Evolutionary conservation across 2,113 vertebrate genomes (phyloP).

Genomic region (Poecilia latipinna): DNA sequence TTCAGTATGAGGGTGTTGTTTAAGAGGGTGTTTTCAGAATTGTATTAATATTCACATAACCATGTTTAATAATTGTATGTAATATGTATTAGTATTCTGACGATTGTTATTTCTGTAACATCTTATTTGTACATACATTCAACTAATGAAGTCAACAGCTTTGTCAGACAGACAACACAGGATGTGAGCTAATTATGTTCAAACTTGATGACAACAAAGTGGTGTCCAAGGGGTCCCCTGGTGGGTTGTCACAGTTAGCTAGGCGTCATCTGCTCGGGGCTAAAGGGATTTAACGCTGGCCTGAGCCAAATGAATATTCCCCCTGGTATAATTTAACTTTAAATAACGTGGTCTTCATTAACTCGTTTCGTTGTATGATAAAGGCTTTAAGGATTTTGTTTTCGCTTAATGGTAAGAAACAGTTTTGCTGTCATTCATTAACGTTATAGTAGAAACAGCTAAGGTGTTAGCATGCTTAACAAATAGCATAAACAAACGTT

Average conservation of each 20-base stretch:
- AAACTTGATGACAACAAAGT: conserved; percentile 4
- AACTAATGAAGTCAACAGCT: background rate
- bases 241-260: conserved; percentile 15
- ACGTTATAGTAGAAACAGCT: background rate
- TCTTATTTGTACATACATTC: background rate
- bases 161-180: background rate
- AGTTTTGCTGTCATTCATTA: background rate
- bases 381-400: conserved; percentile 11
- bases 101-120: background rate
- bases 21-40: background rate
- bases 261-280: conserved; percentile 16
- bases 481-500: background rate
- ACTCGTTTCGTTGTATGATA: background rate
- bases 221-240: conserved; percentile 6
- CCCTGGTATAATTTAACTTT: background rate
- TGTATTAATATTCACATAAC: background rate
- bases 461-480: conserved; percentile 20
- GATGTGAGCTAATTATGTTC: background rate
- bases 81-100: no score
- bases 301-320: background rate
- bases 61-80: no score
- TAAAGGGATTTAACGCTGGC: background rate
- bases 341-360: background rate
- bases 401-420: conserved; percentile 60
- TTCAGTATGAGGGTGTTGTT: background rate